Evolutionary conservation across 2,113 vertebrate species (phyloP).

Genomic region (Cranoglanis bouderius): DNA sequence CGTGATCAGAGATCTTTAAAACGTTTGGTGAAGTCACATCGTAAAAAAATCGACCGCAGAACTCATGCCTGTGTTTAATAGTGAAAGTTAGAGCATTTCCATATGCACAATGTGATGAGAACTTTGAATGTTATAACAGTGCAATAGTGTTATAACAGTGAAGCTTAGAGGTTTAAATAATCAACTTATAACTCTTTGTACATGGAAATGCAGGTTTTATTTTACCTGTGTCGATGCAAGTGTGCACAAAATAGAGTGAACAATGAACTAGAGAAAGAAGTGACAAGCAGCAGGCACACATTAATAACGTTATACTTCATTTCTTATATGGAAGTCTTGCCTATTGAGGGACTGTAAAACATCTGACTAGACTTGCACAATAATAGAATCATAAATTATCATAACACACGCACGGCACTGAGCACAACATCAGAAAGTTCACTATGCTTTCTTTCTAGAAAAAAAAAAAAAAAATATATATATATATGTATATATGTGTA

Average conservation of each 20-base stretch:
- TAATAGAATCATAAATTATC: conserved; percentile 25
- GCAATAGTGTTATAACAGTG: background rate
- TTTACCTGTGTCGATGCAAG: background rate
- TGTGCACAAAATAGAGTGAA: conserved; percentile 2
- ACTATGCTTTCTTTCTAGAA: background rate
- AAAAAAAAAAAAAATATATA: no score
- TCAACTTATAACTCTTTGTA: background rate
- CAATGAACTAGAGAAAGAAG: background rate
- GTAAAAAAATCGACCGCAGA: no score
- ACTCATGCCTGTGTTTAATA: no score
- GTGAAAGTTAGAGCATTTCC: no score
- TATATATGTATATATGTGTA: no score
- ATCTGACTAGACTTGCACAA: background rate
- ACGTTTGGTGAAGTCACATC: no score
- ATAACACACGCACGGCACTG: background rate
- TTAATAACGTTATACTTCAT: conserved; percentile 10
- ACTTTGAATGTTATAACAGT: no score
- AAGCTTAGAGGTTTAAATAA: background rate
- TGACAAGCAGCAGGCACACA: conserved; percentile 14
- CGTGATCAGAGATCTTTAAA: no score
- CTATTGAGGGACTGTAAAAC: conserved; percentile 11
- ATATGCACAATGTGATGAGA: no score
- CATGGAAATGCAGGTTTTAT: conserved; percentile 2
- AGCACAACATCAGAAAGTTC: background rate
- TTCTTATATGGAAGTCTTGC: background rate